Percentiles rank a stretch among this genome's conserved stretches.
Evolutionary conservation across 2,113 vertebrate genomes (phyloP).

Genomic region (Lepus timidus): DNA sequence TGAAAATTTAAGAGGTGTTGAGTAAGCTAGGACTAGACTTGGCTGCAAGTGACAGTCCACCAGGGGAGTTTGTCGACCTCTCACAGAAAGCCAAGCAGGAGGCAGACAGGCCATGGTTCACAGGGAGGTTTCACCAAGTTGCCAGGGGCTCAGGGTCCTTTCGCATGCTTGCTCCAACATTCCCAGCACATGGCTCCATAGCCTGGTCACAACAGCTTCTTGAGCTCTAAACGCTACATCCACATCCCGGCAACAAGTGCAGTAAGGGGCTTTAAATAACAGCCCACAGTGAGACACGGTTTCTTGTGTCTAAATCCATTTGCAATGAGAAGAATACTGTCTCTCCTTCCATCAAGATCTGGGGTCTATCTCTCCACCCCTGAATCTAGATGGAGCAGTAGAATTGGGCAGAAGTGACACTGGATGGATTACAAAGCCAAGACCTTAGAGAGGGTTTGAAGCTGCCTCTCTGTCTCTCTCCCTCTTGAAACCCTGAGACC

Average conservation of each 20-base stretch:
- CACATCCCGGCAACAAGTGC: background rate
- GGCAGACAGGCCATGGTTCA: background rate
- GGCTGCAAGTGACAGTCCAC: background rate
- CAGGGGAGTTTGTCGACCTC: background rate
- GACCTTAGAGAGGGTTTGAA: background rate
- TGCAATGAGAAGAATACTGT: background rate
- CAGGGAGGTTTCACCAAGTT: background rate
- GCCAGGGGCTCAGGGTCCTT: background rate
- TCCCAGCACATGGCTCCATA: background rate
- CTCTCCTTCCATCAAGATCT: background rate
- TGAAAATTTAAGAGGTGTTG: background rate
- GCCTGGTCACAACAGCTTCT: background rate
- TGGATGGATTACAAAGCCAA: background rate
- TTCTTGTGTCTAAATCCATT: background rate
- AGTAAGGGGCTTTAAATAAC: background rate
- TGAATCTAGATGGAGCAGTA: background rate
- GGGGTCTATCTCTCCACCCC: background rate
- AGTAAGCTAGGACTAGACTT: background rate
- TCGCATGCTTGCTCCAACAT: no score
- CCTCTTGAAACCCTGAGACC: background rate
- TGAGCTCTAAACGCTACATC: background rate
- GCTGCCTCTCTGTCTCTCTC: background rate
- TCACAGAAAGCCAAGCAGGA: background rate
- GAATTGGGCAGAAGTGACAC: background rate
- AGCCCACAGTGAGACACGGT: no score